A percentile compares a stretch with the other conserved stretches of the same genome.
These are phyloP conservation scores for Marcusenius ussheri DNA, from an alignment of 2,113 vertebrate species.

Conservation along the genomic window DNA sequence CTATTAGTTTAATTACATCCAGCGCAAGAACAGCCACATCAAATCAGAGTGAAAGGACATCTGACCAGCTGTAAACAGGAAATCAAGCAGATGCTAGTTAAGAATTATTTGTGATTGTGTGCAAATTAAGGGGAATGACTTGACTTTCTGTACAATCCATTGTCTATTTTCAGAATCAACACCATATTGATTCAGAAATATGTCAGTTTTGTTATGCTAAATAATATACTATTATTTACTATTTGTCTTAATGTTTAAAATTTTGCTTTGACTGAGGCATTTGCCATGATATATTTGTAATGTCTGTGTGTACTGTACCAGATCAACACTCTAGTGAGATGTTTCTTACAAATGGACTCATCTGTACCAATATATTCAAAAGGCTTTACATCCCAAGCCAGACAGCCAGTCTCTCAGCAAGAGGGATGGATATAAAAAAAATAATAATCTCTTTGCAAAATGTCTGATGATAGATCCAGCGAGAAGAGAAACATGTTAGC, in stretches of 20 bases:
- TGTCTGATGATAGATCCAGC: neutral
- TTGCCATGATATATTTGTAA: neutral
- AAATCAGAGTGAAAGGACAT: slow-evolving; percentile 27
- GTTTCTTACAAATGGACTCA: neutral
- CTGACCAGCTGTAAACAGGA: slow-evolving; percentile 29
- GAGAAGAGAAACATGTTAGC: neutral
- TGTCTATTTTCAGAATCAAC: neutral
- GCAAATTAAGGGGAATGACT: neutral
- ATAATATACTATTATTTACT: neutral
- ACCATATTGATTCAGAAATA: neutral
- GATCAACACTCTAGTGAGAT: neutral
- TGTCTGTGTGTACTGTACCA: neutral
- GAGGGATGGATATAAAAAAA: neutral
- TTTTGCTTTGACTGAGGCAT: neutral
- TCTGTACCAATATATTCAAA: neutral
- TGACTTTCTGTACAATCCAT: neutral
- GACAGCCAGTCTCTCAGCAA: neutral
- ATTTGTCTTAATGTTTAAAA: neutral
- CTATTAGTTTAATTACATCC: neutral
- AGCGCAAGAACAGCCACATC: slow-evolving; percentile 19
- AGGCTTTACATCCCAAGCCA: neutral
- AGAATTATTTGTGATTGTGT: slow-evolving; percentile 36
- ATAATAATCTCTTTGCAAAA: neutral
- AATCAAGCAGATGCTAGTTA: slow-evolving; percentile 30
- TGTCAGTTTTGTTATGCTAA: neutral